Conservation (phyloP, 2,797 vertebrate species). For the Chrosomus eos region DNA sequence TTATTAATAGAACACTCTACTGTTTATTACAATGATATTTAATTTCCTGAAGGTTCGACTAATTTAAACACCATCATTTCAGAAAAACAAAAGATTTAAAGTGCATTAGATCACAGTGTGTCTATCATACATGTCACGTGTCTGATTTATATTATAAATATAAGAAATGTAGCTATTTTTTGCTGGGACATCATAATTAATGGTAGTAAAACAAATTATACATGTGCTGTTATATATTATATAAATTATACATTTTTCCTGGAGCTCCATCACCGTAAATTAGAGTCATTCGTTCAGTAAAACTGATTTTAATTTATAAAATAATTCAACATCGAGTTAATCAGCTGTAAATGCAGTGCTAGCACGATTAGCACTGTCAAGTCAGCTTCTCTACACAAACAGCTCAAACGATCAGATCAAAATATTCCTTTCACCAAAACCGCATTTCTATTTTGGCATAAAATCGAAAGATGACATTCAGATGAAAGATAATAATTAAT, state of each 20-base stretch:
- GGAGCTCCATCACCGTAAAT: accelerated
- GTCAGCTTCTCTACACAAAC: neutral
- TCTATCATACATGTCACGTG: neutral
- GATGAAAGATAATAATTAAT: neutral
- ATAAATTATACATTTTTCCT: too few species aligned
- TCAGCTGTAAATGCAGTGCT: neutral
- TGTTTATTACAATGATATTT: neutral
- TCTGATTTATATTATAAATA: too few species aligned
- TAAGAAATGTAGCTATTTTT: neutral
- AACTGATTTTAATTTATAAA: neutral
- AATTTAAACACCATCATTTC: neutral
- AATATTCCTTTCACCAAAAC: neutral
- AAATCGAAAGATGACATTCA: neutral
- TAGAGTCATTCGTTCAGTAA: neutral
- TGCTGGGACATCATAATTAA: too few species aligned
- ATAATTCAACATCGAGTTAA: neutral
- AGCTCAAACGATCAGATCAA: neutral
- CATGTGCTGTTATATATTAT: neutral
- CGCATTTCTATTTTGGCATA: too few species aligned
- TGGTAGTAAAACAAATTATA: neutral
- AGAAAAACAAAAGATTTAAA: neutral
- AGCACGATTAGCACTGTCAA: slow-evolving; percentile 3
- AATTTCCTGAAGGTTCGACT: neutral
- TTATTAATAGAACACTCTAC: neutral
- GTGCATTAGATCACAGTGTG: neutral